Conservation (phyloP, 2,113 vertebrate genomes). For the Origma solitaria region DNA sequence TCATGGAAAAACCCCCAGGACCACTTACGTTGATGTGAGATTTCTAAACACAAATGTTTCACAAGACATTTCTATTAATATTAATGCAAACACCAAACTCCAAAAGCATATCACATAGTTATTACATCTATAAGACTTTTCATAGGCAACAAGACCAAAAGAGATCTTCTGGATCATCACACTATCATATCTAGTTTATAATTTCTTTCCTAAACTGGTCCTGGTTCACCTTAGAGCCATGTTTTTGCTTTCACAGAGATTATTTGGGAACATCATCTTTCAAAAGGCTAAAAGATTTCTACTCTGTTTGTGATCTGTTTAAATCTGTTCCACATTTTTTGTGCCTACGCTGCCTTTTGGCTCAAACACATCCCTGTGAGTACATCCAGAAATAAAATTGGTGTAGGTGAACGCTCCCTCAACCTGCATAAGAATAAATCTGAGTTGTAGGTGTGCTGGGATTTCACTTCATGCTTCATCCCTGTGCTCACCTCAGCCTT, state of each 20-base stretch:
- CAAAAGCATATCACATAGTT: not conserved
- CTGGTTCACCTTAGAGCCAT: not conserved
- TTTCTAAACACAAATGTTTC: not conserved
- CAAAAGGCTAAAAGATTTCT: not conserved
- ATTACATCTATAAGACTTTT: not conserved
- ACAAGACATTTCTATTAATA: not conserved
- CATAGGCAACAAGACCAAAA: not conserved
- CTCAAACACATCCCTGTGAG: not conserved
- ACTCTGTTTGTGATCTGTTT: not conserved
- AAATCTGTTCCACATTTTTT: not conserved
- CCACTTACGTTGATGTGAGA: rapidly evolving
- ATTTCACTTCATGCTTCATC: not conserved
- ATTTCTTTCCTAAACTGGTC: not conserved
- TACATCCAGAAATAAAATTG: not conserved
- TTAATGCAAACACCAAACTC: not conserved
- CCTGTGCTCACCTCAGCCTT: not conserved
- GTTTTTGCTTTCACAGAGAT: not conserved
- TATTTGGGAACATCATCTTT: not conserved
- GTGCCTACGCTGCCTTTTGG: not conserved
- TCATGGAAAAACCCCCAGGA: rapidly evolving
- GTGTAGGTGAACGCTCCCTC: not conserved
- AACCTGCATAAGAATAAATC: not conserved
- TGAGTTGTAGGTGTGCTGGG: not conserved
- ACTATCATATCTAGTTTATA: not conserved
- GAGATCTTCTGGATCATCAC: not conserved